Percentiles rank a stretch among this genome's conserved stretches.
These are phyloP conservation scores for Erpobdella octoculata DNA, from an alignment of 2,888 invertebrate genomes.

Conservation along the genomic window DNA sequence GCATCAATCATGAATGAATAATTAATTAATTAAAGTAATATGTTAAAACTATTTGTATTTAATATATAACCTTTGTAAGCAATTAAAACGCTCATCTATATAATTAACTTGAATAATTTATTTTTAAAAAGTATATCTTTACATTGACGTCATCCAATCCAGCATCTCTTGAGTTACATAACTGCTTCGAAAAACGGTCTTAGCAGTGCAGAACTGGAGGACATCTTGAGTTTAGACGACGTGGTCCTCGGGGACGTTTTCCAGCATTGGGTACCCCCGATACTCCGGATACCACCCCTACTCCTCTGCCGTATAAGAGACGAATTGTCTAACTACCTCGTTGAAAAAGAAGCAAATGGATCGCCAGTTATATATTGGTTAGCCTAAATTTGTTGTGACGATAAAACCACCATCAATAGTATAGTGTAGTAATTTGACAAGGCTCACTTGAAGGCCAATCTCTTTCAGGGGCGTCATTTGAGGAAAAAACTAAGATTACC, in stretches of 20 bases:
- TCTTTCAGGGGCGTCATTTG: no score
- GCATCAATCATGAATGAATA: no score
- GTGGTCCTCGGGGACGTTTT: constrained; percentile 38
- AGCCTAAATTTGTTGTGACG: background rate
- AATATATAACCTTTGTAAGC: no score
- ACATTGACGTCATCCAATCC: background rate
- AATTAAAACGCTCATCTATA: no score
- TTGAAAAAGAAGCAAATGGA: constrained; percentile 40
- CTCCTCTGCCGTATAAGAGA: constrained; percentile 38
- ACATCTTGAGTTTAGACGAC: constrained; percentile 38
- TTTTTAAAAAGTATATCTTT: background rate
- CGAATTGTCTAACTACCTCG: constrained; percentile 38
- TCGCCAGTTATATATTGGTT: constrained; percentile 37
- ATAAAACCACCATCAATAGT: background rate
- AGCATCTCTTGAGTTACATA: constrained; percentile 38
- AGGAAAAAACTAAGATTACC: no score
- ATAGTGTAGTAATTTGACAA: no score
- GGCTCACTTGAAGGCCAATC: no score
- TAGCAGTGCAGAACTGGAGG: constrained; percentile 39
- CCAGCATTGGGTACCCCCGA: constrained; percentile 41
- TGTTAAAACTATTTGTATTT: no score
- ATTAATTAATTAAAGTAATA: no score
- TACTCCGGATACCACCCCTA: constrained; percentile 42
- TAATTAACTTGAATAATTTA: background rate
- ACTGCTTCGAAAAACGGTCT: constrained; percentile 41